These are phyloP conservation scores for Hanleya hanleyi DNA, from an alignment of 2,888 invertebrate genomes.

Conservation along the genomic window DNA sequence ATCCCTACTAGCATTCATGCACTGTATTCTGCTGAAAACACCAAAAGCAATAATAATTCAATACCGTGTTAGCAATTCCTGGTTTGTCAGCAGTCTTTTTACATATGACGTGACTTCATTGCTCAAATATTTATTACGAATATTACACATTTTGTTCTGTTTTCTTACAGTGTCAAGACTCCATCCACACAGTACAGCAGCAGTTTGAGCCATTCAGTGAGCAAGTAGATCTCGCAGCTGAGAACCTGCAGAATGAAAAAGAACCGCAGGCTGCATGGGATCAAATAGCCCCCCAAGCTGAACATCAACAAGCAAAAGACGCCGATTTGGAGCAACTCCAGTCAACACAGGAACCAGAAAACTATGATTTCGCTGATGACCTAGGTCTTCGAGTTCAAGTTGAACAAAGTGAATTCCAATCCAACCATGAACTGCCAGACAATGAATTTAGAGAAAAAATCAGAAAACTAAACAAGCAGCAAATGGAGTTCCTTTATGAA, in stretches of 20 bases:
- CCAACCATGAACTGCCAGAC: slow-evolving; percentile 32
- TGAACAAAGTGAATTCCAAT: background rate
- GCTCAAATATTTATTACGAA: background rate
- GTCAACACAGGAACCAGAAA: background rate
- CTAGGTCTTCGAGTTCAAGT: background rate
- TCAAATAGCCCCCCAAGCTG: background rate
- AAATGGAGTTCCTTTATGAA: slow-evolving; percentile 35
- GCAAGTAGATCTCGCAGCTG: background rate
- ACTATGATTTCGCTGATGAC: background rate
- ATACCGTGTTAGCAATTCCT: background rate
- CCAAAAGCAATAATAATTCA: background rate
- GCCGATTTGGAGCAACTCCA: background rate
- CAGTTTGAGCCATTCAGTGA: background rate
- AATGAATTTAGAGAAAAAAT: slow-evolving; percentile 34
- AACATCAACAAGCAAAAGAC: background rate
- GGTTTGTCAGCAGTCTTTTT: background rate
- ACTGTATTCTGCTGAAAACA: background rate
- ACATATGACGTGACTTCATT: background rate
- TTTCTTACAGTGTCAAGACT: background rate
- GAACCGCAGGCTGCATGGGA: slow-evolving; percentile 3
- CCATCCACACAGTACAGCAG: background rate
- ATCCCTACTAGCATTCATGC: background rate
- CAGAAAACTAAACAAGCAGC: slow-evolving; percentile 34
- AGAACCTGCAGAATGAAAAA: background rate
- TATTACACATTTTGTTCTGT: background rate